phyloP scores from a whole-genome alignment of 2,113 vertebrate species.

The Merops nubicus region DNA sequence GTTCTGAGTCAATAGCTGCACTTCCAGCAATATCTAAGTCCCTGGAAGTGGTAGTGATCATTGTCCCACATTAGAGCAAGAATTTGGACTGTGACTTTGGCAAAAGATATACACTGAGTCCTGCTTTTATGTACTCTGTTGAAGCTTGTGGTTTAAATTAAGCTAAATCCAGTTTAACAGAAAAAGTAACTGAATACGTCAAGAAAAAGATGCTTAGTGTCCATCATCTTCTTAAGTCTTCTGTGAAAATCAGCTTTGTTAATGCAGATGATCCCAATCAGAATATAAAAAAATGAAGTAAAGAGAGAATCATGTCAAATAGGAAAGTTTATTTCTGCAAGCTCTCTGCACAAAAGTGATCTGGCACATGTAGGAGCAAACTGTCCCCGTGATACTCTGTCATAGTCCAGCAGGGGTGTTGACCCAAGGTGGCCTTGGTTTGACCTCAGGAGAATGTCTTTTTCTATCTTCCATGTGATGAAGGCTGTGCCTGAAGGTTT shows the following conservation, averaged over 20 bases:
- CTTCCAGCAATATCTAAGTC: no score
- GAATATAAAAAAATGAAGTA: not conserved
- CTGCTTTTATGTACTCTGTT: no score
- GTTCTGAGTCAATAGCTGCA: no score
- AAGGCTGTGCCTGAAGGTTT: not conserved
- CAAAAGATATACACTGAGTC: no score
- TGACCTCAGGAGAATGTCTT: not conserved
- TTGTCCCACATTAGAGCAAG: no score
- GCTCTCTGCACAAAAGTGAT: not conserved
- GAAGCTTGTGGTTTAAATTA: no score
- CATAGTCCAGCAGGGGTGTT: not conserved
- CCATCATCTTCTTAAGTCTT: not conserved
- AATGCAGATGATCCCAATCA: not conserved
- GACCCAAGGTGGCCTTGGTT: not conserved
- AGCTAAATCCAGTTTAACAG: not conserved
- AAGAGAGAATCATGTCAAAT: not conserved
- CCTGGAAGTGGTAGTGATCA: no score
- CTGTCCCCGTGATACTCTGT: not conserved
- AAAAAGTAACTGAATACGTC: not conserved
- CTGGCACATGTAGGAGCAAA: fast-evolving
- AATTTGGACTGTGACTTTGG: no score
- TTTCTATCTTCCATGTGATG: not conserved
- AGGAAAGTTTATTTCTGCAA: not conserved
- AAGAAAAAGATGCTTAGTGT: not conserved
- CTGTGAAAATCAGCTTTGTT: not conserved